Evolutionary conservation across 2,888 invertebrate genomes (phyloP), one percentile per base, ranked within the genome.

Genomic region (Dolichomitus sp.): DNA sequence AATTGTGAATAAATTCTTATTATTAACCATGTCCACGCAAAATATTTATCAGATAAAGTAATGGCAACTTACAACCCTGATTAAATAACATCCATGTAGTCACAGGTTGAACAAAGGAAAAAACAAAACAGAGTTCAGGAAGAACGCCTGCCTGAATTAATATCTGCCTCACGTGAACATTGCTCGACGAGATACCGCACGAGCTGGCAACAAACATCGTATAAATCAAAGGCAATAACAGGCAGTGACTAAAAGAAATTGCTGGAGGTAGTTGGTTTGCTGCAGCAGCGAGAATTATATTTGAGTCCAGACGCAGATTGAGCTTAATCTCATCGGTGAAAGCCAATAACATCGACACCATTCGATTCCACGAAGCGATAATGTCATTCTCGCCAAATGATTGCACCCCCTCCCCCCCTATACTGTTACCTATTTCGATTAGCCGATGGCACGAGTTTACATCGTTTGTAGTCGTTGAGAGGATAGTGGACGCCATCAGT

Each of bases 391-490:
- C 11, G 66, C 73, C 73, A 17, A 73, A 68, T 61, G 73, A 61
- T 80, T 17, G 59, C 48, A 19, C 65, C 59, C 59, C 45, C 14
- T 5, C 45, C 14, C 19, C 48, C 9, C 37, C 37, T 0, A 37
- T 37, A 9, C 73, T 23, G 63, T 59, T 73, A 40, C 50, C 37
- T 50, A 68, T 73, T 80, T 19, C 77, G 70, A 77, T 70, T 69
- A 63, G 45, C 11, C 70, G 63, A 70, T 70, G 72, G 37, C 65
- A 79, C 72, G 57, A 65, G 72, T 72, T 61, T 79, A 65, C 45
- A 45, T 66, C 17, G 33, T 11, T n/a, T 30, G 33, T 33, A 45
- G 48, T 72, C 42, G 52, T 59, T 54, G 57, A 12, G 57, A 12
- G 9, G 45, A 42, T 37, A 33, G 40, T 75, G 19, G 74, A 52